phyloP scores from a whole-genome alignment of 2,113 vertebrate genomes.

The Ictalurus furcatus region DNA sequence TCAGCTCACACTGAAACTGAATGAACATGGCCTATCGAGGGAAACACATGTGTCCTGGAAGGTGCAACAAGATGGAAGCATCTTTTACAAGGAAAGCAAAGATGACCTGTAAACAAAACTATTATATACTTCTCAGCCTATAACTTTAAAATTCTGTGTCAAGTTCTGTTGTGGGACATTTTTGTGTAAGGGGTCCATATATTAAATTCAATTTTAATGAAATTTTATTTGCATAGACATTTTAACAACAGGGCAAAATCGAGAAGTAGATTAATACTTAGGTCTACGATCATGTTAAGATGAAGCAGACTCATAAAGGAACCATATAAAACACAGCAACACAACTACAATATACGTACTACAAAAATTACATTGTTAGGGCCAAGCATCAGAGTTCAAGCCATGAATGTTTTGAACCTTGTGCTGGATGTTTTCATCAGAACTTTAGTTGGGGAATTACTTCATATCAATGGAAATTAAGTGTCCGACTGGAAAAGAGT shows the following conservation, averaged over 20 bases:
- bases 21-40: not conserved
- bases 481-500: no score
- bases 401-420: no score
- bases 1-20: not conserved
- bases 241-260: not conserved
- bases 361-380: no score
- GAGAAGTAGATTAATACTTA: not conserved
- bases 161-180: not conserved
- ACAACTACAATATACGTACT: no score
- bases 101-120: not conserved
- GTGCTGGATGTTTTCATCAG: no score
- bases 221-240: not conserved
- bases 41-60: not conserved
- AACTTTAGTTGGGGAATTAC: no score
- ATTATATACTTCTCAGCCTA: not conserved
- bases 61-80: not conserved
- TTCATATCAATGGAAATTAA: no score
- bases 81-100: not conserved
- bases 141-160: not conserved
- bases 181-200: not conserved
- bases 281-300: not conserved
- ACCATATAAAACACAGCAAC: no score
- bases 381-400: no score
- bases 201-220: not conserved
- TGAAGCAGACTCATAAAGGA: not conserved